Evolutionary conservation across 2,113 vertebrate genomes (phyloP).

Genomic region (Oncorhynchus nerka): DNA sequence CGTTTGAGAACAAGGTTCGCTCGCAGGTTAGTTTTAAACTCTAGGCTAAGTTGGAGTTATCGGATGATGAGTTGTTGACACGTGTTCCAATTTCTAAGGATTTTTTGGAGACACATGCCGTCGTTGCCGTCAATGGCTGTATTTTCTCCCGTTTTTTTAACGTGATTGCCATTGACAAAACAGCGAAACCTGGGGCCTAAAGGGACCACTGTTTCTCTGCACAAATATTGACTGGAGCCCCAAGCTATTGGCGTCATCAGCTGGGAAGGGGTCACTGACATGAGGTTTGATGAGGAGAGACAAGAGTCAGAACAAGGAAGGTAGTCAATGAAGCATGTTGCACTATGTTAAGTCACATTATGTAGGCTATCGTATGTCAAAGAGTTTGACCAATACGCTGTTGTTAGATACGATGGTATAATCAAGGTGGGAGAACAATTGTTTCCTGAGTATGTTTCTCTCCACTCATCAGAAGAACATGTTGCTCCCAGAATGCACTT

Average conservation of each 20-base stretch:
- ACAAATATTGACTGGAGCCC: conserved; percentile 62
- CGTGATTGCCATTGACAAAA: conserved; percentile 40
- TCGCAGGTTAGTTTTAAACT: background rate
- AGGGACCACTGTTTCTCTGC: conserved; percentile 18
- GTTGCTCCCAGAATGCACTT: conserved; percentile 30
- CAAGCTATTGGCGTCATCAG: conserved; percentile 39
- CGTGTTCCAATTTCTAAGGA: background rate
- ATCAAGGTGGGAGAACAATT: background rate
- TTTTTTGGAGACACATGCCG: conserved; percentile 18
- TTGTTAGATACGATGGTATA: background rate
- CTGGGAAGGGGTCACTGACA: conserved; percentile 53
- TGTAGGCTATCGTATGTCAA: background rate
- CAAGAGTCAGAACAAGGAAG: background rate
- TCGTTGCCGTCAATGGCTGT: conserved; percentile 40
- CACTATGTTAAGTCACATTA: background rate
- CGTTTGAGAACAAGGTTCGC: background rate
- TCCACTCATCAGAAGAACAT: conserved; percentile 19
- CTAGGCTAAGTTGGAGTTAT: background rate
- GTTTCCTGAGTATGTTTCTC: conserved; percentile 27
- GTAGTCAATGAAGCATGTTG: background rate
- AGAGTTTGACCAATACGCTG: background rate
- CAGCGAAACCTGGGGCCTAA: conserved; percentile 22
- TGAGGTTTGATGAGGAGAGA: conserved; percentile 31
- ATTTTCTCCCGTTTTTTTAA: conserved; percentile 40
- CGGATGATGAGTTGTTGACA: background rate